Evolutionary conservation across 2,888 invertebrate species (phyloP).

Genomic region (Calliopum simillimum): DNA sequence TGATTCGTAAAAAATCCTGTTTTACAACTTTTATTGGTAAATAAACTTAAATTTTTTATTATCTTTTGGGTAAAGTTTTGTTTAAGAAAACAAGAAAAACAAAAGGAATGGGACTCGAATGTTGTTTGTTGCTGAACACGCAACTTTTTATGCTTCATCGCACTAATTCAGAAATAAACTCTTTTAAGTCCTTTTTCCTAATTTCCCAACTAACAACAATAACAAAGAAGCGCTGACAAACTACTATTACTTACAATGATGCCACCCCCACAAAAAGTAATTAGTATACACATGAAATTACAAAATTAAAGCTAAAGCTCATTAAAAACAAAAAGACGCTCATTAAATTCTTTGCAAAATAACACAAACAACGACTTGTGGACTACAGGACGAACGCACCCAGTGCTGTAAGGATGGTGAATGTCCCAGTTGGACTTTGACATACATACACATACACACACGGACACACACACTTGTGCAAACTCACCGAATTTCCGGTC

Average conservation of each 20-base stretch:
- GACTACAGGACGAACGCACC: constrained; percentile 1
- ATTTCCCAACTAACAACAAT: neutral
- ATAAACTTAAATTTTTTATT: no score
- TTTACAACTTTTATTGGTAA: no score
- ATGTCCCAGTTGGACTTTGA: neutral
- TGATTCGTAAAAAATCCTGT: no score
- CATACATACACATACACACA: neutral
- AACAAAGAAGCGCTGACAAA: neutral
- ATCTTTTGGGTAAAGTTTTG: no score
- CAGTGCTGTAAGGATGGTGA: neutral
- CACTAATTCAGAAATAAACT: neutral
- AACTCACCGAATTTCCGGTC: constrained; percentile 2
- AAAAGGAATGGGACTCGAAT: no score
- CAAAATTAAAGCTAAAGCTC: constrained; percentile 16
- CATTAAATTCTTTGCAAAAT: constrained; percentile 20
- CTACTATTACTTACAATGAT: neutral
- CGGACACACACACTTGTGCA: neutral
- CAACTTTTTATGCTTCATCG: constrained; percentile 5
- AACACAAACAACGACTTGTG: neutral
- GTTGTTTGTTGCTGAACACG: neutral
- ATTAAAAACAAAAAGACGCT: constrained; percentile 15
- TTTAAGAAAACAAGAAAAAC: no score
- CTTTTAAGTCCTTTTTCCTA: neutral
- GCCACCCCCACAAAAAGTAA: constrained; percentile 8
- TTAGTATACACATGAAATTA: constrained; percentile 19